Base-by-base conservation (phyloP, 1,140 invertebrate genomes). In the Platyura marginata region DNA sequence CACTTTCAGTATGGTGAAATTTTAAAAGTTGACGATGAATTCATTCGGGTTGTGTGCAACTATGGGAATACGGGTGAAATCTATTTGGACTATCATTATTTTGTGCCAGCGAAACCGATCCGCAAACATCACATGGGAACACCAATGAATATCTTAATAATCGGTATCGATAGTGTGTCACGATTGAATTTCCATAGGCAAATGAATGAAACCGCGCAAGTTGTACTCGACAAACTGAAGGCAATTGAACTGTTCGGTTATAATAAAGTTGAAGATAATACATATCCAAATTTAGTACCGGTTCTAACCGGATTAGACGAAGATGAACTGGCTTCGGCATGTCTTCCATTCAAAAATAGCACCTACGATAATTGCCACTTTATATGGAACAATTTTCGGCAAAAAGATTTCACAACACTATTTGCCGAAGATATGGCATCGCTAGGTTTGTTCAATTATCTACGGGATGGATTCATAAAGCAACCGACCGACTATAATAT, bases 121-220 rank as follows among this genome's bases (percentile, higher is more conserved):
- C 48, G 25, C 19, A 45, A 46, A 35, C 44, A 32, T 4, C 44
- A n/a, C n/a, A n/a, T n/a, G n/a, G n/a, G n/a, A 40, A 46, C 55
- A 29, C 49, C 50, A 36, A 57, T 70, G 9, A 81, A 74, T 48
- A 68, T 94, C 0, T 64, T 92, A 19, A 65, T 93, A 10, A 56
- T 92, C n/a, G 89, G 89, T 0, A 68, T 93, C 13, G 88, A 92
- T 55, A 79, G 83, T 1, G 71, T 91, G 2, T 93, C 88, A 0
- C 69, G 85, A 37, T 64, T 90, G 39, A 90, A 92, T 62, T 79
- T 89, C 44, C 71, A 81, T 36, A 70, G 87, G 18, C 79, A 83
- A 44, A 81, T 91, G 78, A 79, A 78, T 0, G 69, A 70, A 50
- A 85, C 83, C 0, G 57, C 72, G 1, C 49, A 61, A 1, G 74